Conservation (phyloP, 2,888 invertebrate species). For the Glyphotaelius pellucidus region DNA sequence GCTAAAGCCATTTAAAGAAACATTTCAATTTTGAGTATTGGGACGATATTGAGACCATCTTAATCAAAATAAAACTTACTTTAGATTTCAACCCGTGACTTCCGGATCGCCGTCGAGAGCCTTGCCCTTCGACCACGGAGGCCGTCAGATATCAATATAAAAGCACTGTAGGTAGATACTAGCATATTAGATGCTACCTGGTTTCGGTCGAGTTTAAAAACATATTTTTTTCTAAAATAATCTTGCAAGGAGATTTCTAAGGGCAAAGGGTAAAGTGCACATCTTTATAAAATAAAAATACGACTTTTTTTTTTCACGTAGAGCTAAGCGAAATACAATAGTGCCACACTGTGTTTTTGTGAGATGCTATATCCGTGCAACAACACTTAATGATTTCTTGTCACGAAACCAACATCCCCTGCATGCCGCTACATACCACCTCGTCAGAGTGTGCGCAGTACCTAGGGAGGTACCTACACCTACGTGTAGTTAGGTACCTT, state of each 20-base stretch:
- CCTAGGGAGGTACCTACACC: not conserved
- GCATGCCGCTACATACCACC: not conserved
- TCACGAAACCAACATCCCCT: slow-evolving; percentile 4
- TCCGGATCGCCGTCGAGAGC: too few relatives aligned
- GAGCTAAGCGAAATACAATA: not conserved
- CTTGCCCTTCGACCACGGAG: not conserved
- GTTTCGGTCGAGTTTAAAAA: not conserved
- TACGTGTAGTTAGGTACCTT: not conserved
- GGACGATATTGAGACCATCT: too few relatives aligned
- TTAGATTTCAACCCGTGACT: too few relatives aligned
- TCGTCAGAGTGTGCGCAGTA: not conserved
- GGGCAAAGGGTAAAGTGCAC: too few relatives aligned
- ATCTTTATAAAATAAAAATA: too few relatives aligned
- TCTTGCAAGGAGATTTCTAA: too few relatives aligned
- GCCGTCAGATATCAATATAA: too few relatives aligned
- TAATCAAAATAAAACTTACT: too few relatives aligned
- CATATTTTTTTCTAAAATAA: too few relatives aligned
- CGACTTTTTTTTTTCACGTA: not conserved
- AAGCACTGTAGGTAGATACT: not conserved
- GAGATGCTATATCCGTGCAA: not conserved
- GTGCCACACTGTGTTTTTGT: not conserved
- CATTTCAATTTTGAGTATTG: too few relatives aligned
- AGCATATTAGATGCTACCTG: not conserved
- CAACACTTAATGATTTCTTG: slow-evolving; percentile 22
- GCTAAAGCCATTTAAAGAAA: too few relatives aligned